These are phyloP conservation scores for Anoplius nigerrimus DNA, from an alignment of 2,888 invertebrate genomes.

Conservation along the genomic window DNA sequence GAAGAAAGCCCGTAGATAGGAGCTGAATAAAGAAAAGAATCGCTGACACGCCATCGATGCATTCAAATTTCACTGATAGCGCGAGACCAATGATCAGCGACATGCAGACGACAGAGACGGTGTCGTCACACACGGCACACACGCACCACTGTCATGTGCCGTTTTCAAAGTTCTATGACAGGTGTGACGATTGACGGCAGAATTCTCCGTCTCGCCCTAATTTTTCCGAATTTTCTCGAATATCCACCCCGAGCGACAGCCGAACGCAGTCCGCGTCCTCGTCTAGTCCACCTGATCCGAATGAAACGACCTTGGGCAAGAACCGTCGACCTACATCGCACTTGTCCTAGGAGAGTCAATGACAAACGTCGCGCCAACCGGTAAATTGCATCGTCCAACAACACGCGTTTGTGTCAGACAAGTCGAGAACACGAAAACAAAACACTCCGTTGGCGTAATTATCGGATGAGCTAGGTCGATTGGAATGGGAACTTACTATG, in stretches of 20 bases:
- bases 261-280: neutral
- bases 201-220: too few relatives aligned
- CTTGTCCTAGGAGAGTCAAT: neutral
- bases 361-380: neutral
- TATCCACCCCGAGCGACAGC: too few relatives aligned
- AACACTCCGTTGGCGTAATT: too few relatives aligned
- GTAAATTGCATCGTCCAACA: neutral
- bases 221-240: too few relatives aligned
- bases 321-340: too few relatives aligned
- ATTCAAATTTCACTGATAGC: conserved; percentile 1
- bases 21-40: neutral
- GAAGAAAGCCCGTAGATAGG: too few relatives aligned
- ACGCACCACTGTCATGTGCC: neutral
- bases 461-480: too few relatives aligned
- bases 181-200: neutral
- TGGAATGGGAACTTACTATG: neutral
- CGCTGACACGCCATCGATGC: too few relatives aligned
- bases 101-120: conserved; percentile 51
- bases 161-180: neutral
- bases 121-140: too few relatives aligned
- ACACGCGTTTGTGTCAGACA: neutral
- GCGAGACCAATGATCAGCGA: conserved; percentile 13
- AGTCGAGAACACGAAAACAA: too few relatives aligned
- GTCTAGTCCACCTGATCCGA: neutral
- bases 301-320: too few relatives aligned